These are phyloP conservation scores for Polydesmus complanatus DNA, from an alignment of 2,888 invertebrate genomes.

Conservation along the genomic window DNA sequence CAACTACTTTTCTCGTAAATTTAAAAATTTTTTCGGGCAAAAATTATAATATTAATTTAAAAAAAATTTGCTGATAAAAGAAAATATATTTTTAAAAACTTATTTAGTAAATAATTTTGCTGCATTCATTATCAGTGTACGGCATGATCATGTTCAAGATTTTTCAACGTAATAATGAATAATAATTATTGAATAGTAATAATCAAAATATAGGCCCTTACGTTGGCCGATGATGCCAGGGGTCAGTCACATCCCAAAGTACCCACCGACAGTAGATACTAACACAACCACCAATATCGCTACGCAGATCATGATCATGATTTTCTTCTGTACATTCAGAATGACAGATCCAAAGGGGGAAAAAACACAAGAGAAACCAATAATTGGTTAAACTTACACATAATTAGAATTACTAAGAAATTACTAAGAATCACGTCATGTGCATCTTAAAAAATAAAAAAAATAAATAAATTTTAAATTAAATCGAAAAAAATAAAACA, in stretches of 20 bases:
- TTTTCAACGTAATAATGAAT: not conserved
- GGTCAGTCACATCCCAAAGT: conserved; percentile 17
- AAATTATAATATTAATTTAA: too few relatives aligned
- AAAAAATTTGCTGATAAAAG: too few relatives aligned
- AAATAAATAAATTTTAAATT: too few relatives aligned
- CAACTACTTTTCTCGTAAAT: too few relatives aligned
- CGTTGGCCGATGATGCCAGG: conserved; percentile 9
- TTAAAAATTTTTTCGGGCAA: too few relatives aligned
- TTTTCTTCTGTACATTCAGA: conserved; percentile 35
- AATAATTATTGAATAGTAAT: not conserved
- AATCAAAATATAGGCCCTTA: conserved; percentile 5
- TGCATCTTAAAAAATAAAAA: too few relatives aligned
- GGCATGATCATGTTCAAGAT: not conserved
- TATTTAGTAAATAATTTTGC: too few relatives aligned
- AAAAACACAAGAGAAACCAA: not conserved
- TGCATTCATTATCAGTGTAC: too few relatives aligned
- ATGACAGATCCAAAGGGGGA: not conserved
- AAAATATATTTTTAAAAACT: not conserved
- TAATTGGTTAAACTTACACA: too few relatives aligned
- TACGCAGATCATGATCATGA: conserved; percentile 36
- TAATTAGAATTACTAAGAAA: too few relatives aligned
- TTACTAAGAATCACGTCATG: too few relatives aligned
- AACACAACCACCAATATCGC: conserved; percentile 32
- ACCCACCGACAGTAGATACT: conserved; percentile 27
- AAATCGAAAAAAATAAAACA: too few relatives aligned